These are phyloP conservation scores for Magallana angulata DNA, from an alignment of 1,140 invertebrate species.

Conservation along the genomic window DNA sequence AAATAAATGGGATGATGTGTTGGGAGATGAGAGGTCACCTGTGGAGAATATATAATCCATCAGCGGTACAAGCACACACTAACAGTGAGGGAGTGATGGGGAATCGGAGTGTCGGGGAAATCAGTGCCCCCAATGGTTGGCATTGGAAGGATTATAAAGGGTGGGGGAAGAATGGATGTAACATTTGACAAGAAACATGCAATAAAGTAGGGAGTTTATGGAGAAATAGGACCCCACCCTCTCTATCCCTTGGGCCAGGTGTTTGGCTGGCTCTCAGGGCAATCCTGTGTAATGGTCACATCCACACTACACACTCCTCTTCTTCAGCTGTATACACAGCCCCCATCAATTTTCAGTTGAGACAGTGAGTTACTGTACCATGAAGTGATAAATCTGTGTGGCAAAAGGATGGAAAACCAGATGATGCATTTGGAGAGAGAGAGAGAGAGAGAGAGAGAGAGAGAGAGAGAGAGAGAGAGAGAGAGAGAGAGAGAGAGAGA, in stretches of 20 bases:
- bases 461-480: too few relatives aligned
- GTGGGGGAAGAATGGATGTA: background rate
- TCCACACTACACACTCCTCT: background rate
- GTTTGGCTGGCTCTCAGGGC: background rate
- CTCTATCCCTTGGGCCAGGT: too few relatives aligned
- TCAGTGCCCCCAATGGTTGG: background rate
- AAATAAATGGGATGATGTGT: slow-evolving; percentile 23
- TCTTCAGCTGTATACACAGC: background rate
- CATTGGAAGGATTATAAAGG: background rate
- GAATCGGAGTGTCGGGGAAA: background rate
- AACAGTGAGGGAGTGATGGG: too few relatives aligned
- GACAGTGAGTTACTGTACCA: background rate
- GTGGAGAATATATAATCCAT: slow-evolving; percentile 16
- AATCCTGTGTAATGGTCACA: background rate
- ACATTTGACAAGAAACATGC: too few relatives aligned
- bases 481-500: too few relatives aligned
- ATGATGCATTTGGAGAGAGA: too few relatives aligned
- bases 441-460: too few relatives aligned
- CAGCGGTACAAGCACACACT: background rate
- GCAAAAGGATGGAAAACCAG: too few relatives aligned
- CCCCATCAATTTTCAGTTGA: background rate
- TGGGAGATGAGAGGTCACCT: slow-evolving; percentile 18
- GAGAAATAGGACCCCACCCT: too few relatives aligned
- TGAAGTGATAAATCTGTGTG: too few relatives aligned
- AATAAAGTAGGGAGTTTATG: too few relatives aligned